Base-by-base conservation (phyloP, 2,113 vertebrate genomes). In the Geothlypis trichas region DNA sequence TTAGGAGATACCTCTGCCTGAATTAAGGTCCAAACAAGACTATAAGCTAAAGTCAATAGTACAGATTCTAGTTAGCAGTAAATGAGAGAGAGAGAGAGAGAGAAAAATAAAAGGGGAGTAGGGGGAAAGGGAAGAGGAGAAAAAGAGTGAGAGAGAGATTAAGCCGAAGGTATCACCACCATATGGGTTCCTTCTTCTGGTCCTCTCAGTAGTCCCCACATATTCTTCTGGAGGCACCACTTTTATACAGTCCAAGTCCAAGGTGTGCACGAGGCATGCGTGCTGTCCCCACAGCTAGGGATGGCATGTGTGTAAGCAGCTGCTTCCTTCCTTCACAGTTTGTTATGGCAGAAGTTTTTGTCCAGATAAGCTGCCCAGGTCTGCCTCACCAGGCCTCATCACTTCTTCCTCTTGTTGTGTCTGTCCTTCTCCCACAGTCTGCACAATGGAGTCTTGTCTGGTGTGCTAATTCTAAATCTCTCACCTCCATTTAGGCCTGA, bases 221-320 rank as follows among this genome's bases (percentile, higher is more conserved):
- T 5, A 6, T 35, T 49, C 24, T 31, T 51, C 31, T 76, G 52
- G 7, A 26, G 13, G 44, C 22, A 12, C 31, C 44, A 42, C 42
- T 76, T 42, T 67, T 59, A 21, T 22, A 7, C 26, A 21, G 35
- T 30, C 31, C 44, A 22, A 12, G 17, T 27, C 17, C 17, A 2
- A 1, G 31, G 9, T 68, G 42, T 42, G 16, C 37, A 31, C 24
- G 6, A 59, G 26, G 17, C 1, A 0, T 26, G 16, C 0, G 0
- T 59, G 44, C 37, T 16, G 2, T 21, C 26, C 31, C 37, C 26
- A 7, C 9, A 59, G 1, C 17, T 26, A 51, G 31, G 26, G 16
- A 51, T 26, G 30, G 24, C 20, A 20, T 3, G 11, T 42, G 31
- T 76, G 37, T 37, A 35, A 59, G 54, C 37, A 76, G 37, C 17